phyloP scores from a whole-genome alignment of 2,113 vertebrate genomes.

The Rynchops niger region DNA sequence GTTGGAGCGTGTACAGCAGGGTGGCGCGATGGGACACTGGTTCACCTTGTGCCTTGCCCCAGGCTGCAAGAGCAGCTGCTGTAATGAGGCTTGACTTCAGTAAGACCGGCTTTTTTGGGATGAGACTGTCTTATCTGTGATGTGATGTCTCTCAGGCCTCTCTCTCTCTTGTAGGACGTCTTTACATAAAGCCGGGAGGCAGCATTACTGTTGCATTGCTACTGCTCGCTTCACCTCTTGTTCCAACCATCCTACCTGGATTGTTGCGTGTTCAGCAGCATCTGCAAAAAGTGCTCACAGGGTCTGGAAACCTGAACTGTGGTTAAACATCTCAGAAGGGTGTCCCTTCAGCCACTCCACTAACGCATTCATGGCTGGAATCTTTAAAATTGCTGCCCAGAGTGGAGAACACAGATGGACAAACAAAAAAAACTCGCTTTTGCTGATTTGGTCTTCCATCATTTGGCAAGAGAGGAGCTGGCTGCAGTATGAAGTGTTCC shows the following conservation, averaged over 20 bases:
- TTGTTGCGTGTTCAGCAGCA: not conserved
- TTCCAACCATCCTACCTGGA: not conserved
- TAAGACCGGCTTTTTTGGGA: not conserved
- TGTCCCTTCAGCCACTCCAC: not conserved
- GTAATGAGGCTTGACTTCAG: not conserved
- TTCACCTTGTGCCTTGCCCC: accelerated
- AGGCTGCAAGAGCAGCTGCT: not conserved
- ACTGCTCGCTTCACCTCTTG: not conserved
- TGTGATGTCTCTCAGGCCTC: not conserved
- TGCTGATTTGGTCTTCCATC: not conserved
- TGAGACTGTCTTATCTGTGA: not conserved
- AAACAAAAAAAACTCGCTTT: not conserved
- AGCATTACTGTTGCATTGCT: not conserved
- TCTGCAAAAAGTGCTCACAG: not conserved
- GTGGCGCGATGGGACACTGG: accelerated
- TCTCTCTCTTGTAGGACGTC: accelerated
- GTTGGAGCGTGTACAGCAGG: not conserved
- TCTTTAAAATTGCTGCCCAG: not conserved
- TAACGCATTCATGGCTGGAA: not conserved
- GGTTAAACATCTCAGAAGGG: not conserved
- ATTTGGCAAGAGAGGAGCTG: not conserved
- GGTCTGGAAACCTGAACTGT: not conserved
- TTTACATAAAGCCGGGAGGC: not conserved
- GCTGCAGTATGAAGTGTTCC: not conserved
- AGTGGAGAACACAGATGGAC: not conserved